Evolutionary conservation across 2,797 vertebrate genomes (phyloP).

Genomic region (Sebastes alutus): DNA sequence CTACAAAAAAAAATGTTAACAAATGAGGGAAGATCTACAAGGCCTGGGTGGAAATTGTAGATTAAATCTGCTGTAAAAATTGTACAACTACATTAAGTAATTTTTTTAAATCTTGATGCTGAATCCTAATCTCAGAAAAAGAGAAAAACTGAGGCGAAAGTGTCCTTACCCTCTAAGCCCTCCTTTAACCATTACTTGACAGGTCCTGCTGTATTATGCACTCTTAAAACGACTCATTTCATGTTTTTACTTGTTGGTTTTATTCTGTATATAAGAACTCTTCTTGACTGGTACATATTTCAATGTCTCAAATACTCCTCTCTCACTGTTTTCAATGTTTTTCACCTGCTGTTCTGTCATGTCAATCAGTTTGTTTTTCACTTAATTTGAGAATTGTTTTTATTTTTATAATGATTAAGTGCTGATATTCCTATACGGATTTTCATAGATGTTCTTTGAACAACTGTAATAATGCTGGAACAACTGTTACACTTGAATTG

Average conservation of each 20-base stretch:
- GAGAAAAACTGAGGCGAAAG: not conserved
- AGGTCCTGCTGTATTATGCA: constrained; percentile 12
- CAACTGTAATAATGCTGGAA: constrained; percentile 68
- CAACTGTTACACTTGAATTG: constrained; percentile 78
- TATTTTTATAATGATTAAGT: constrained; percentile 24
- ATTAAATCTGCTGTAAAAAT: not conserved
- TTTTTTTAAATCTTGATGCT: not conserved
- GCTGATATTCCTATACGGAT: not conserved
- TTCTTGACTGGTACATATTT: constrained; percentile 41
- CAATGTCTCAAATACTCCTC: not conserved
- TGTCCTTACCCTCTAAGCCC: not conserved
- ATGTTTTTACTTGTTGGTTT: constrained; percentile 10
- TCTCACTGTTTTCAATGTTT: constrained; percentile 6
- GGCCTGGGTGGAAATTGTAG: not conserved
- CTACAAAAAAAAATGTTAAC: not conserved
- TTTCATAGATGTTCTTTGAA: constrained; percentile 32
- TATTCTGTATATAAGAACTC: constrained; percentile 46
- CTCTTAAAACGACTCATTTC: constrained; percentile 33
- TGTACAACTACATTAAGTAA: not conserved
- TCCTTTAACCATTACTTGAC: not conserved
- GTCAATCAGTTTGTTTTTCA: constrained; percentile 38
- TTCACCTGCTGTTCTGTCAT: constrained; percentile 9
- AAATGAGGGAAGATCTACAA: not conserved
- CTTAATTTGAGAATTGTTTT: constrained; percentile 23
- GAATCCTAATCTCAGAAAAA: not conserved